Conservation (phyloP, 2,888 invertebrate species). For the Parnassius smintheus region DNA sequence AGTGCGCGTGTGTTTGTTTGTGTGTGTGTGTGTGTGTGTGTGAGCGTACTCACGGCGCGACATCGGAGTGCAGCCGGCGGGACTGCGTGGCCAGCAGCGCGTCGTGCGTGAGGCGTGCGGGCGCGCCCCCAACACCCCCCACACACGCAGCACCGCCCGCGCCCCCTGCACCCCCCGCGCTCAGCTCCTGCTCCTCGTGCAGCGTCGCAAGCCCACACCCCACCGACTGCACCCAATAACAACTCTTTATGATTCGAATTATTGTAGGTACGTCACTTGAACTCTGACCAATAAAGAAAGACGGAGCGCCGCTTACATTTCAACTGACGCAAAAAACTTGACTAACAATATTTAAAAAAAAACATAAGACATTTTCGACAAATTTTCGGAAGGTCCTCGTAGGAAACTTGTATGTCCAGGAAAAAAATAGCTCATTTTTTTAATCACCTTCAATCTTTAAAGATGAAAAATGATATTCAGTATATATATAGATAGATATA, state of each 20-base stretch:
- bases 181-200: conserved; percentile 84
- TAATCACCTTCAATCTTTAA: too few species aligned
- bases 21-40: conserved; percentile 8
- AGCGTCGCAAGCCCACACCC: conserved; percentile 87
- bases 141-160: conserved; percentile 53
- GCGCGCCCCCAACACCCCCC: conserved; percentile 76
- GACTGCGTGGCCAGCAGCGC: conserved; percentile 90
- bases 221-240: conserved; percentile 25
- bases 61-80: conserved; percentile 84
- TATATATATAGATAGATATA: too few species aligned
- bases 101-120: conserved; percentile 87
- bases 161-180: conserved; percentile 37
- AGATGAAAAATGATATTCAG: too few species aligned
- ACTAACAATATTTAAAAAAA: too few species aligned
- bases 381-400: too few species aligned
- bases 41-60: conserved; percentile 60
- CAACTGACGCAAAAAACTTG: too few species aligned
- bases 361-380: too few species aligned
- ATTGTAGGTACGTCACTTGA: too few species aligned
- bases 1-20: conserved; percentile 3
- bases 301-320: too few species aligned
- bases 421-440: too few species aligned
- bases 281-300: too few species aligned
- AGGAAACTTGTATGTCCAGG: too few species aligned
- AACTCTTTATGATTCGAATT: background rate